These are phyloP conservation scores for Cephalophus harveyi DNA, from an alignment of 2,113 vertebrate species.

Conservation along the genomic window DNA sequence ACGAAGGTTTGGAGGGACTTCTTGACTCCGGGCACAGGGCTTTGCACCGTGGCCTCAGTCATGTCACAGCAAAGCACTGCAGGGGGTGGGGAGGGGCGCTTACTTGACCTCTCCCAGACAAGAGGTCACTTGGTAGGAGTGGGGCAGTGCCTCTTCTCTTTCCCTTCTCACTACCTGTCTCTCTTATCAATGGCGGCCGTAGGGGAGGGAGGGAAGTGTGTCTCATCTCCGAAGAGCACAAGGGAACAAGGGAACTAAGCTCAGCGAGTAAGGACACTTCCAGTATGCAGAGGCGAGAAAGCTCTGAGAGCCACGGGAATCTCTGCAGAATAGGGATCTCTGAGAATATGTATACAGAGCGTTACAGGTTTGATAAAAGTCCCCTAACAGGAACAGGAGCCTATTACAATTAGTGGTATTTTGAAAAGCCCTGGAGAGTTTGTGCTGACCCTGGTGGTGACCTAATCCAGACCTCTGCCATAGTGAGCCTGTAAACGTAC, in stretches of 20 bases:
- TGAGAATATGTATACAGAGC: neutral
- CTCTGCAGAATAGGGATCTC: neutral
- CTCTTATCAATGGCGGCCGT: neutral
- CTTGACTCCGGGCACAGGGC: neutral
- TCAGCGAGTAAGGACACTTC: neutral
- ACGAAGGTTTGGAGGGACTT: neutral
- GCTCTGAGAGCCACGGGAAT: neutral
- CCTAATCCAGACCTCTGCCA: neutral
- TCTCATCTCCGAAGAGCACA: neutral
- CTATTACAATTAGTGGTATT: neutral
- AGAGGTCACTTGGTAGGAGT: neutral
- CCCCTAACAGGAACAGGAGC: neutral
- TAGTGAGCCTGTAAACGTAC: rapidly evolving
- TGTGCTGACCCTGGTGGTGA: neutral
- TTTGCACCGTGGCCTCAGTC: rapidly evolving
- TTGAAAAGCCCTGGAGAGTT: neutral
- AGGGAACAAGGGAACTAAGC: neutral
- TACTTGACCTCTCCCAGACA: neutral
- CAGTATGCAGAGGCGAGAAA: neutral
- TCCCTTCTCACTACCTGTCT: neutral
- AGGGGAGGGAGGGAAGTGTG: neutral
- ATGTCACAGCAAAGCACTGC: no score
- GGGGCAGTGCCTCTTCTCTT: rapidly evolving
- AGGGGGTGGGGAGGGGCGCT: neutral
- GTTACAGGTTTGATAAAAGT: neutral